Evolutionary conservation across 2,888 invertebrate species (phyloP), one percentile per base, ranked within the genome.

Genomic region (Acrobasis repandana): DNA sequence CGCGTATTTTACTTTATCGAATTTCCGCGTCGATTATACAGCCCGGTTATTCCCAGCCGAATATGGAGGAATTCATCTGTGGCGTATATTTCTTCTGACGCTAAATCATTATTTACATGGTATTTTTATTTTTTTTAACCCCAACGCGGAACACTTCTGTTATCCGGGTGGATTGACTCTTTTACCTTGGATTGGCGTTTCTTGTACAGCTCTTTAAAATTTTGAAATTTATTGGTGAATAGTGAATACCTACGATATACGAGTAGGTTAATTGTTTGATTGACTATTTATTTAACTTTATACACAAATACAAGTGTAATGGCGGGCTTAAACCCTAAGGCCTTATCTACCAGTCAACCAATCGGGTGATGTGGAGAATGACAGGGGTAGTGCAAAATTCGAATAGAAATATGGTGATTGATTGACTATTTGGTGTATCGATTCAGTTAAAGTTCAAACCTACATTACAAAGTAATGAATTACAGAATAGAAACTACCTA

Each of bases 401-500:
- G n/a, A n/a, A n/a, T n/a, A n/a, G n/a, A n/a, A n/a, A n/a, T n/a
- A n/a, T n/a, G n/a, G n/a, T 2, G 14, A 14, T 9, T 11, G 11
- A 64, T 63, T 36, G 50, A 47, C 60, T 59, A 61, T 57, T n/a
- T 63, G 65, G 67, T 72, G 74, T 72, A 76, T 58, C 64, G 69
- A 81, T 80, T 79, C 75, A 69, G 64, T 65, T 64, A 65, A 71
- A 70, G 76, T 79, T 72, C 74, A 65, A 78, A 76, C 76, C 77
- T 78, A 74, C 77, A 79, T 85, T 83, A 79, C 79, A 82, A 82
- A 79, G 82, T 84, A 85, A 87, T 88, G 83, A 86, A 86, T 86
- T 87, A 87, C 81, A 79, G 85, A 91, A 86, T 88, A 87, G 91
- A 89, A 90, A 90, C 81, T 79, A 80, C 84, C 81, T 79, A 80